phyloP scores from a whole-genome alignment of 92 coral and sea anemone genomes.

The Anthopleura xanthogrammica region DNA sequence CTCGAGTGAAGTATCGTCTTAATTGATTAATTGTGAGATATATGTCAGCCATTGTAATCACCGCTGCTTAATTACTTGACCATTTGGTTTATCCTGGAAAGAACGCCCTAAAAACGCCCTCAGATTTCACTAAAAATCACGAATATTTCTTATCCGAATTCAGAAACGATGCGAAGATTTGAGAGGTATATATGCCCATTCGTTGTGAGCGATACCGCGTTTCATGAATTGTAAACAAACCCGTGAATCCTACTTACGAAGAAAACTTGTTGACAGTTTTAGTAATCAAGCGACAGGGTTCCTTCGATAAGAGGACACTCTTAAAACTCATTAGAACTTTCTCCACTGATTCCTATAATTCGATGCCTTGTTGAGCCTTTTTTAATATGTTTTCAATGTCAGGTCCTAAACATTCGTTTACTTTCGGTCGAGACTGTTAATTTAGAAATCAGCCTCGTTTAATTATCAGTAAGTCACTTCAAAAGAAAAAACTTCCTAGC shows the following conservation, averaged over 20 bases:
- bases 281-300: constrained; percentile 18
- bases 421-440: constrained; percentile 22
- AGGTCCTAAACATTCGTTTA: constrained; percentile 12
- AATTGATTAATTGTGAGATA: constrained; percentile 76
- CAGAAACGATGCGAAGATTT: constrained; percentile 30
- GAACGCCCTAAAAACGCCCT: constrained; percentile 67
- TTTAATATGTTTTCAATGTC: constrained; percentile 17
- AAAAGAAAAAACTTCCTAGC: constrained; percentile 42
- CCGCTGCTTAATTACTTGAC: constrained; percentile 54
- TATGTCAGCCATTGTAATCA: constrained; percentile 51
- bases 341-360: background rate
- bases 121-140: background rate
- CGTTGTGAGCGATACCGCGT: constrained; percentile 23
- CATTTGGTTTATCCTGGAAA: constrained; percentile 56
- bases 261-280: constrained; percentile 40
- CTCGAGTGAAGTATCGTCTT: constrained; percentile 29
- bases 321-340: background rate
- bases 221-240: constrained; percentile 31
- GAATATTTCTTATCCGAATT: constrained; percentile 36
- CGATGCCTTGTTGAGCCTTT: background rate
- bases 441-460: constrained; percentile 35
- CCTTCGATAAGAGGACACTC: constrained; percentile 16
- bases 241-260: constrained; percentile 20
- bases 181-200: constrained; percentile 21
- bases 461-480: constrained; percentile 58